phyloP scores from a whole-genome alignment of 1,140 invertebrate genomes.

The Cydia splendana region DNA sequence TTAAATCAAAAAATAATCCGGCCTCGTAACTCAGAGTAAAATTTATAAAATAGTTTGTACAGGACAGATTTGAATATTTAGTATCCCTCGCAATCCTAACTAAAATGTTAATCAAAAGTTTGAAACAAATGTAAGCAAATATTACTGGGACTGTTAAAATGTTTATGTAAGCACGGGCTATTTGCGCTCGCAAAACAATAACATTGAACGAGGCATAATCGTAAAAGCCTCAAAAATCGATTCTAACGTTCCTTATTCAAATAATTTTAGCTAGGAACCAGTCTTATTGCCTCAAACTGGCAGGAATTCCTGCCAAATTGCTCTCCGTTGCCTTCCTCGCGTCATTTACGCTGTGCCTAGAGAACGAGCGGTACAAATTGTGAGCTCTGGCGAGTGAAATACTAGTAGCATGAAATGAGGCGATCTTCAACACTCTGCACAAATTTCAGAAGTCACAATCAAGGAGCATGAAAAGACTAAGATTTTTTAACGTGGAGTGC shows the following conservation, averaged over 20 bases:
- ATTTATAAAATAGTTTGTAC: no score
- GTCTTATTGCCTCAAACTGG: conserved; percentile 41
- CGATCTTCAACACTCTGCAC: neutral
- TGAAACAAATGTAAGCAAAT: no score
- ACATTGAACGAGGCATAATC: conserved; percentile 15
- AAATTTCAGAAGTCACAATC: no score
- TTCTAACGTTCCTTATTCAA: conserved; percentile 37
- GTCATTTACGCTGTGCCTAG: conserved; percentile 58
- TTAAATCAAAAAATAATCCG: no score
- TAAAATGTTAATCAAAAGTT: no score
- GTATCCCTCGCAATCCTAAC: no score
- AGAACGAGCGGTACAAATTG: neutral
- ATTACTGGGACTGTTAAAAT: neutral
- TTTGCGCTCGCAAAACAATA: conserved; percentile 18
- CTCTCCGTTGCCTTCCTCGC: conserved; percentile 58
- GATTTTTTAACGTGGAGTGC: no score
- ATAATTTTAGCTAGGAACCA: conserved; percentile 42
- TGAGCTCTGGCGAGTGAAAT: conserved; percentile 3
- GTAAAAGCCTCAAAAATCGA: conserved; percentile 24
- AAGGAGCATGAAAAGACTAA: no score
- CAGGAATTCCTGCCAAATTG: conserved; percentile 69
- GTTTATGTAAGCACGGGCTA: neutral
- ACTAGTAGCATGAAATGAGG: neutral
- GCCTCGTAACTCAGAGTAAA: no score
- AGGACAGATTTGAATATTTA: no score